Base-by-base conservation (phyloP, 2,888 invertebrate genomes). In the Seira musarum region DNA sequence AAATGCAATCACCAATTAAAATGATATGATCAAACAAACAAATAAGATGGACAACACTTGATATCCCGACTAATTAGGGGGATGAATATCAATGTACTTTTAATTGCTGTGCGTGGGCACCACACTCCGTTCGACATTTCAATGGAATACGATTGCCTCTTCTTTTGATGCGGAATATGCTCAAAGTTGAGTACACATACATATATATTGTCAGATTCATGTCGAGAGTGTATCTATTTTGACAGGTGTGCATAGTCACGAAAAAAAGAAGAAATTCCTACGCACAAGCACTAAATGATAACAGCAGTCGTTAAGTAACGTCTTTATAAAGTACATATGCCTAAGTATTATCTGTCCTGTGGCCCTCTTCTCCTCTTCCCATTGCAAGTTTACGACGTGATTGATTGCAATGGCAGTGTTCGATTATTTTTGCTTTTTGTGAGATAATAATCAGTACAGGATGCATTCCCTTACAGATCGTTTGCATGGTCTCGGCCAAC, bases 401-500 rank as follows among this genome's bases (percentile, higher is more conserved):
- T 30, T 30, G 30, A 30, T 30, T 30, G 30, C 30, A 8, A 30
- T 30, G 8, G 30, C 30, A 30, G 30, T 30, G 8, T 30, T 30
- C 30, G 8, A 30, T 30, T 30, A 30, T 30, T 8, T 30, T 30
- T 5, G 30, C 30, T 30, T 30, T 30, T 30, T 30, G 30, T 30
- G 30, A 30, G 30, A 30, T 30, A 30, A 30, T 30, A 30, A 30
- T 30, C 30, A 30, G 30, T 30, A 30, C 30, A 30, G 30, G 30
- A 30, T 30, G 30, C 30, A 30, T 30, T n/a, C n/a, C n/a, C n/a
- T 53, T 79, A 72, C 78, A 79, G 68, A 57, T 61, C n/a, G 64
- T 53, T 25, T 79, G 79, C 79, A 79, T 72, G 79, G 79, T 79
- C 79, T 72, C 73, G 79, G 79, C 40, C 79, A 80, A 65, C 79